Evolutionary conservation across 2,797 vertebrate species (phyloP).

Genomic region (Myotis pilosus): DNA sequence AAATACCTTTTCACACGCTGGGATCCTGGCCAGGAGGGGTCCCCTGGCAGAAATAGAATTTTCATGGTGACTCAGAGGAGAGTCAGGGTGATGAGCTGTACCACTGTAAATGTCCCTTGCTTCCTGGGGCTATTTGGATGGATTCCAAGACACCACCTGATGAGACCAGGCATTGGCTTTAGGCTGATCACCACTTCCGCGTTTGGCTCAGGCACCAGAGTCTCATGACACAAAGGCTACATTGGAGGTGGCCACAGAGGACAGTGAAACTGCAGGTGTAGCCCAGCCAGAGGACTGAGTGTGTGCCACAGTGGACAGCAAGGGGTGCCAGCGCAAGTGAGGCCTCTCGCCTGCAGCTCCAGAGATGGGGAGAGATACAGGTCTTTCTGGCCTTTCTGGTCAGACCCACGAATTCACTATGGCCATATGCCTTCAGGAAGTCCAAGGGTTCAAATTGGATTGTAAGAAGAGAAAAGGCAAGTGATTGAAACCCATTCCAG

Average conservation of each 20-base stretch:
- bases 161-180: not conserved
- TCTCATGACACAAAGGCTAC: conserved; percentile 49
- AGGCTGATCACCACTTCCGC: conserved; percentile 62
- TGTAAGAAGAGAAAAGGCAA: not conserved
- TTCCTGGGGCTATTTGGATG: conserved; percentile 67
- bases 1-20: not conserved
- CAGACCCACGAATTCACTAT: not conserved
- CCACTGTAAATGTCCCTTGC: conserved; percentile 61
- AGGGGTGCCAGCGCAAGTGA: not conserved
- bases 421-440: not conserved
- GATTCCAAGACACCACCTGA: conserved; percentile 39
- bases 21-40: not conserved
- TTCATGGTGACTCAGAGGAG: conserved; percentile 70
- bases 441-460: not conserved
- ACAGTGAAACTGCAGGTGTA: not conserved
- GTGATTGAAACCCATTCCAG: not conserved
- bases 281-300: not conserved
- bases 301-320: not conserved
- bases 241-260: conserved; percentile 27
- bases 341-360: not conserved
- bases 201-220: conserved; percentile 12
- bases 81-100: conserved; percentile 50
- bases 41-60: conserved; percentile 49
- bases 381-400: not conserved
- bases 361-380: not conserved